These are phyloP conservation scores for Dasypogon diadema DNA, from an alignment of 2,888 invertebrate genomes.

Conservation along the genomic window DNA sequence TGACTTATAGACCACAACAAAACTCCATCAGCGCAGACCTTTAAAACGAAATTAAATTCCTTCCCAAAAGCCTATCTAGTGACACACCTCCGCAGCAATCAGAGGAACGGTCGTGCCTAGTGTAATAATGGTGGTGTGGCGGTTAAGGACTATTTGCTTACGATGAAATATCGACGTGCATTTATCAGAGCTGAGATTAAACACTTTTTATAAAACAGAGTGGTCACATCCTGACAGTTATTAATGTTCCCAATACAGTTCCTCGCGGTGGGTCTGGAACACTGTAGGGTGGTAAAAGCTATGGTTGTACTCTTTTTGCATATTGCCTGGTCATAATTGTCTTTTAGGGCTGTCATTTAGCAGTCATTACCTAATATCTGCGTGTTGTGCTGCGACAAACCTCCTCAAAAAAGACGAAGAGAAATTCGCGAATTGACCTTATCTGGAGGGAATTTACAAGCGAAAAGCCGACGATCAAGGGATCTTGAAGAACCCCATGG, in stretches of 20 bases:
- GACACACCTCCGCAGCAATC: no score
- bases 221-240: conserved; percentile 34
- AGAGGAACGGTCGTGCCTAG: no score
- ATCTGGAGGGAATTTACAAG: conserved; percentile 41
- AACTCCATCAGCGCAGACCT: no score
- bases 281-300: conserved; percentile 16
- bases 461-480: conserved; percentile 38
- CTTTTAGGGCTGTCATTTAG: conserved; percentile 44
- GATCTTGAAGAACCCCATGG: conserved; percentile 49
- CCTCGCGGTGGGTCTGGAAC: conserved; percentile 31
- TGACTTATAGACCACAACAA: no score
- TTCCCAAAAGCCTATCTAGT: no score
- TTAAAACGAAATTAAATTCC: no score
- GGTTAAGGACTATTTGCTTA: background rate
- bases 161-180: background rate
- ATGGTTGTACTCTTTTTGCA: background rate
- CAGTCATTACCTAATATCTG: conserved; percentile 47
- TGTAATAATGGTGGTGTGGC: no score
- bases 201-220: background rate
- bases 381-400: conserved; percentile 45
- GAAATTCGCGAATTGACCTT: conserved; percentile 39
- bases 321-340: conserved; percentile 17
- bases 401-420: background rate
- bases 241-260: conserved; percentile 11
- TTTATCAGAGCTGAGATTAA: conserved; percentile 17